Base-by-base conservation (phyloP, 92 coral and sea anemone genomes). In the Parazoanthus swiftii region DNA sequence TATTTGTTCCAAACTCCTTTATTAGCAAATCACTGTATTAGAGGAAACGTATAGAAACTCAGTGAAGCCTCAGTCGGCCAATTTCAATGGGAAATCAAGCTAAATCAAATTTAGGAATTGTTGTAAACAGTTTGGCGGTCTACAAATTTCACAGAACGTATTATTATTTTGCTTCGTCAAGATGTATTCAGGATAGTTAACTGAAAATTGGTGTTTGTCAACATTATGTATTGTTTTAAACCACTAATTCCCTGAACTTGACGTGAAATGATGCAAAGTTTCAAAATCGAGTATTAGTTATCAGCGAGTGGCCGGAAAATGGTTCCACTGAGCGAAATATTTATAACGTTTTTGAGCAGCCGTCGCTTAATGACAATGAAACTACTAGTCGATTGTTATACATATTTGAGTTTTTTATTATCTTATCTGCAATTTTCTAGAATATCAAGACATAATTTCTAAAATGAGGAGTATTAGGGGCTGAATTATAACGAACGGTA, bases 1-100 rank as follows among this genome's bases (percentile, higher is more conserved):
- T 48, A 79, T 79, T 79, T 79, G 82, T 79, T 79, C 33, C 82
- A 79, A 48, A 79, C 65, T 58, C 68, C 51, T 76, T 79, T 79
- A 79, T 18, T 23, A 79, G 23, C 82, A 79, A 50, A 9, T 79
- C 82, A 79, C 67, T 79, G 21, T 46, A 51, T 51, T 79, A 79
- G 82, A 79, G 8, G 14, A 79, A 51, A 58, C 67, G 67, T 79
- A 79, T 79, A 50, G 44, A 79, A 42, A 42, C 39, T 79, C 68
- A 76, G 80, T 38, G 51, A 76, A 76, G 54, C 68, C 82, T 79
- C 66, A 79, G 39, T 79, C 66, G 33, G 26, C 46, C 51, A 37
- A 3, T 74, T 74, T 74, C 44, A 79, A 48, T 51, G 82, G 29
- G 82, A 78, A 78, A 78, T 78, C 67, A 78, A 78, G 82, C 56